Base-by-base conservation (phyloP, 2,888 invertebrate species). In the Amphiduros pacificus region DNA sequence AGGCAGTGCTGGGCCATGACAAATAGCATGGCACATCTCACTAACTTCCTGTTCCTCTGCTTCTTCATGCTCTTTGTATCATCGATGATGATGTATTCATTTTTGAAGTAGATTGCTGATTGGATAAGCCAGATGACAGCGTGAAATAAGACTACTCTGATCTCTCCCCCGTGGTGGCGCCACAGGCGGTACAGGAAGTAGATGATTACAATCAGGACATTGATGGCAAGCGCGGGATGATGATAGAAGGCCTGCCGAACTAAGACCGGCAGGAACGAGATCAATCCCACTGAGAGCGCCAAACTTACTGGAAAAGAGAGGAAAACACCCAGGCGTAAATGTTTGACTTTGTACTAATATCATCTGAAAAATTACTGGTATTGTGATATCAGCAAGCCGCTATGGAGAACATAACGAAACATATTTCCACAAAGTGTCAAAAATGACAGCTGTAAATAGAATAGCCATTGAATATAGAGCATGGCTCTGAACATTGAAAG, bases 1-100 rank as follows among this genome's bases (percentile, higher is more conserved):
- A 62, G 5, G 24, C 62, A 62, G 20, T 52, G 31, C 27, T 58
- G 53, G 11, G 48, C 53, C 62, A 62, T 62, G 2, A 62, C 29
- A 14, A 48, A 53, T 17, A 62, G 24, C 3, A 62, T 36, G 6
- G 62, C 58, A 2, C 26, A 28, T 6, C 62, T 41, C 6, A 59
- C 54, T 9, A 62, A 9, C 32, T 49, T 41, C 32, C 62, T 27
- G 26, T 51, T 27, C 6, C 28, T 17, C 6, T 17, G 9, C n/a
- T 22, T 9, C 44, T 44, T n/a, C 44, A 44, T 44, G 44, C 22
- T 22, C n/a, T 44, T n/a, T 20, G 44, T 22, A 6, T n/a, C 6
- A 5, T 44, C 44, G 6, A 17, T 9, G 6, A 22, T 44, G 6
- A 22, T 20, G n/a, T 20, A 44, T 6, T 44, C n/a, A 44, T 44